Conservation (phyloP, 92 coral and sea anemone genomes). For the Zoanthus solanderi region DNA sequence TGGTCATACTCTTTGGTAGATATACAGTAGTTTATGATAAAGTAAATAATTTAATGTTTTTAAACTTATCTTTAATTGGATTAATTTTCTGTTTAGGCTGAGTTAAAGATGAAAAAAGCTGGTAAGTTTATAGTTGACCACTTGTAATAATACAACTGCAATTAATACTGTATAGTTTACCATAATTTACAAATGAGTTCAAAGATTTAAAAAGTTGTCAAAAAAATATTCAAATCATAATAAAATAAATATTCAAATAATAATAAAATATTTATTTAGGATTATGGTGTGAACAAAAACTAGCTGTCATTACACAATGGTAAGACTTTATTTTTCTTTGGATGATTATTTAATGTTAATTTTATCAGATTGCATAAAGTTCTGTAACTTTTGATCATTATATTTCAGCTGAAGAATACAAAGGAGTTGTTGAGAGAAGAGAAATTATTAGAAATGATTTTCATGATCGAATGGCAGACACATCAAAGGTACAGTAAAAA, state of each 20-base stretch:
- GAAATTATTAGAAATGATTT: conserved; percentile 92
- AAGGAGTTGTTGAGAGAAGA: conserved; percentile 82
- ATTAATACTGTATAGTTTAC: no score
- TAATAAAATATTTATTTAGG: no score
- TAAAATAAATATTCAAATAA: no score
- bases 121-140: conserved; percentile 49
- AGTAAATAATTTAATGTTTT: no score
- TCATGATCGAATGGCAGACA: conserved; percentile 93
- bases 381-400: not conserved
- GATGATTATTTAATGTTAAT: not conserved
- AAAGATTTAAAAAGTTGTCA: no score
- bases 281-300: no score
- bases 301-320: no score
- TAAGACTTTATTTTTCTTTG: no score
- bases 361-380: not conserved
- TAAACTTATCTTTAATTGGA: not conserved
- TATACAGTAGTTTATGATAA: no score
- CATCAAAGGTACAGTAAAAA: conserved; percentile 73
- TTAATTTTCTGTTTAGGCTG: conserved; percentile 73
- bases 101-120: conserved; percentile 88
- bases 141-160: not conserved
- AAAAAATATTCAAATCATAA: no score
- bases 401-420: conserved; percentile 87
- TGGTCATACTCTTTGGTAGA: no score
- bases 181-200: no score